Conservation (phyloP, 2,888 invertebrate genomes). For the Bedellia somnulentella region DNA sequence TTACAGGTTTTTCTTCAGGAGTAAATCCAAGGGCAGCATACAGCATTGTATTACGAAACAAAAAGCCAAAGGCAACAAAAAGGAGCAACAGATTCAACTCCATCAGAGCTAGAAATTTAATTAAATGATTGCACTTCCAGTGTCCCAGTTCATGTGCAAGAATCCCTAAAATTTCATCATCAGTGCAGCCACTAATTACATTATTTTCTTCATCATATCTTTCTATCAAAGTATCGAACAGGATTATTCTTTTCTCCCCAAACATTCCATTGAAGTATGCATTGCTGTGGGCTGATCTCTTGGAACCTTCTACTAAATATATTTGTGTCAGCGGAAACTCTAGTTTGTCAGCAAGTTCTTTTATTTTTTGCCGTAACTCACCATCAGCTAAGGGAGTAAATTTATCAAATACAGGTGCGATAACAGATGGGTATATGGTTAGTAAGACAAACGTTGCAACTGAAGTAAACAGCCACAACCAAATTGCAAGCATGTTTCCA, state of each 20-base stretch:
- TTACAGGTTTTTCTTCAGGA: conserved; percentile 73
- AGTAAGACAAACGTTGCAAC: conserved; percentile 78
- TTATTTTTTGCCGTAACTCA: conserved; percentile 81
- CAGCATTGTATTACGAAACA: conserved; percentile 71
- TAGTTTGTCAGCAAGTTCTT: conserved; percentile 81
- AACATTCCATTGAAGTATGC: conserved; percentile 98
- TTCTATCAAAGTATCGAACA: conserved; percentile 93
- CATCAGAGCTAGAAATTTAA: conserved; percentile 81
- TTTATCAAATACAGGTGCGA: conserved; percentile 97
- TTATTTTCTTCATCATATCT: conserved; percentile 45
- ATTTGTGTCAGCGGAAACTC: conserved; percentile 91
- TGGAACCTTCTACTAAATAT: conserved; percentile 96
- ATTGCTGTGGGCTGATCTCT: conserved; percentile 95
- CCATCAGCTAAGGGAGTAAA: conserved; percentile 96
- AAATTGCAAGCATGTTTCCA: conserved; percentile 94
- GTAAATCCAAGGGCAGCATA: conserved; percentile 90
- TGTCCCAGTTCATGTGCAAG: conserved; percentile 97
- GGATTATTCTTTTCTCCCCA: conserved; percentile 94
- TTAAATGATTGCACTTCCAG: conserved; percentile 90
- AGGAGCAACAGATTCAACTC: conserved; percentile 74
- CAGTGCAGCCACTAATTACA: conserved; percentile 70
- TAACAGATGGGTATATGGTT: conserved; percentile 91
- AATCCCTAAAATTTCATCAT: conserved; percentile 92
- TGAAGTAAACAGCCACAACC: conserved; percentile 92
- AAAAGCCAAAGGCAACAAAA: conserved; percentile 66